phyloP scores from a whole-genome alignment of 2,113 vertebrate genomes.

The Lamprologus lemairii region DNA sequence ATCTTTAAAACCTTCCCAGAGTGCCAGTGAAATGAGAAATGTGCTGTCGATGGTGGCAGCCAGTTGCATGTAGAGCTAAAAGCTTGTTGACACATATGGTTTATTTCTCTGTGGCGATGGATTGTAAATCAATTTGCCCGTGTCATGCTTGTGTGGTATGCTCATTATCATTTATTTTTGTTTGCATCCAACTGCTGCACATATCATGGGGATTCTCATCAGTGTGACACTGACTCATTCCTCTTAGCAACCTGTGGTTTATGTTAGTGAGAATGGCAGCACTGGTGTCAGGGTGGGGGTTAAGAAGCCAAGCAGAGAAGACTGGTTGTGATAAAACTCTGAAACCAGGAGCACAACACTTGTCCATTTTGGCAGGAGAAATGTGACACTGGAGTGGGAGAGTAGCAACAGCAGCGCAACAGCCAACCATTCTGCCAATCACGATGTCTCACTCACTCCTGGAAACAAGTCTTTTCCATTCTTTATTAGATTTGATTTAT shows the following conservation, averaged over 20 bases:
- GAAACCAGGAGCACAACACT: constrained; percentile 31
- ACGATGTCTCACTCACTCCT: constrained; percentile 1
- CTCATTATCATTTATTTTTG: constrained; percentile 27
- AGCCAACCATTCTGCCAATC: constrained; percentile 33
- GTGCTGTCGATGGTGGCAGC: constrained; percentile 25
- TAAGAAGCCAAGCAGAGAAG: constrained; percentile 1
- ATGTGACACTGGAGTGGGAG: constrained; percentile 34
- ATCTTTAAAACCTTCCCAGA: constrained; percentile 43
- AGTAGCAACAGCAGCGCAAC: constrained; percentile 10
- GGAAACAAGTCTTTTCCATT: constrained; percentile 60
- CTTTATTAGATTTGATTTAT: constrained; percentile 57
- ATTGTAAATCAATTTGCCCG: constrained; percentile 28
- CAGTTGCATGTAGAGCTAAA: constrained; percentile 17
- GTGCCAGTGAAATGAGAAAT: constrained; percentile 13
- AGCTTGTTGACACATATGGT: constrained; percentile 51
- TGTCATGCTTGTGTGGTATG: constrained; percentile 21
- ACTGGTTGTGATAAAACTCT: constrained; percentile 20
- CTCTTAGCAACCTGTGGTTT: not conserved
- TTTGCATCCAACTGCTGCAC: constrained; percentile 4
- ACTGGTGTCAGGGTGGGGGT: not conserved
- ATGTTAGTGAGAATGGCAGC: constrained; percentile 16
- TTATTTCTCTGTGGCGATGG: constrained; percentile 41
- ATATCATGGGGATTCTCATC: not conserved
- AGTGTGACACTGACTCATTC: not conserved
- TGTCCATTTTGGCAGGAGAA: constrained; percentile 50